These are phyloP conservation scores for Callospermophilus lateralis DNA, from an alignment of 2,113 vertebrate species.

Conservation along the genomic window DNA sequence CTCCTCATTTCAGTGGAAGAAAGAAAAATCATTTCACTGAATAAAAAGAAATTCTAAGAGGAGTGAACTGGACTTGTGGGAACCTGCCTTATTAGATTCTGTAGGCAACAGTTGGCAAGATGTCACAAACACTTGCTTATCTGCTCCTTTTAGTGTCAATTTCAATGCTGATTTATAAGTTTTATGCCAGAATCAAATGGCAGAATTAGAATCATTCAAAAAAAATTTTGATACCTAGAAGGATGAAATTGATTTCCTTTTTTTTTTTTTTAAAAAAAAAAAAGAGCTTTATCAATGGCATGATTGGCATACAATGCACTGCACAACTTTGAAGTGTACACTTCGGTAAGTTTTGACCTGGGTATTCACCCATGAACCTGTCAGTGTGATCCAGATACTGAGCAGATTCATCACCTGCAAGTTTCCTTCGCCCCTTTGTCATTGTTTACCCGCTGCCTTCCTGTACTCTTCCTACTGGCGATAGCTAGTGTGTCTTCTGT, in stretches of 20 bases:
- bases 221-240: not conserved
- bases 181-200: constrained; percentile 31
- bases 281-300: not conserved
- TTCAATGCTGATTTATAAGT: constrained; percentile 14
- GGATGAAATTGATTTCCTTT: not conserved
- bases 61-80: not conserved
- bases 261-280: not conserved
- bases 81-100: constrained; percentile 4
- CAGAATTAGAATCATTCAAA: constrained; percentile 40
- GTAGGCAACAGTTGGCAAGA: not conserved
- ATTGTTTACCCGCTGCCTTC: not conserved
- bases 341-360: not conserved
- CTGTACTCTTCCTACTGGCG: not conserved
- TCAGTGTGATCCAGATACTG: not conserved
- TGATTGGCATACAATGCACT: not conserved
- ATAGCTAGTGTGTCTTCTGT: not conserved
- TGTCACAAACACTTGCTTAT: not conserved
- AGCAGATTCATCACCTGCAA: not conserved
- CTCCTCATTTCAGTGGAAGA: not conserved
- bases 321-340: not conserved
- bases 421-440: not conserved
- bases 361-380: not conserved
- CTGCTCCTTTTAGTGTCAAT: not conserved
- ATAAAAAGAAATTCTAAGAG: not conserved
- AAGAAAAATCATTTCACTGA: constrained; percentile 25